These are phyloP conservation scores for Brotula barbata DNA, from an alignment of 2,797 vertebrate species.

Conservation along the genomic window DNA sequence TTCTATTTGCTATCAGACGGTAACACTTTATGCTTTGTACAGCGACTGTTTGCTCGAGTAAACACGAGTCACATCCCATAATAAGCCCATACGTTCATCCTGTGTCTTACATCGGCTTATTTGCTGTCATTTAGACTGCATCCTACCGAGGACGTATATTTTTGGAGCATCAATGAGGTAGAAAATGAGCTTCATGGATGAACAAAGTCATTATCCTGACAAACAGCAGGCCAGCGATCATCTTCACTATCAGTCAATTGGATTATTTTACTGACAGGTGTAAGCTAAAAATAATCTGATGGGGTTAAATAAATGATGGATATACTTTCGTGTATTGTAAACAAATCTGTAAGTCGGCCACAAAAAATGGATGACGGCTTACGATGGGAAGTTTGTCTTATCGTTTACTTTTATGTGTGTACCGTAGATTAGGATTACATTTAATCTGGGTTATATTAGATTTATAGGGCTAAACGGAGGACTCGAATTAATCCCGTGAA, in stretches of 20 bases:
- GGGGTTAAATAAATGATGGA: constrained; percentile 7
- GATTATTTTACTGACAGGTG: constrained; percentile 46
- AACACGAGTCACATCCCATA: constrained; percentile 15
- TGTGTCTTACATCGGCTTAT: constrained; percentile 14
- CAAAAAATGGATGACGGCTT: not conserved
- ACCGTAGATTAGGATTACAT: not conserved
- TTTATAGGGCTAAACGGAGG: too few species aligned
- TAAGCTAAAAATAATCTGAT: constrained; percentile 23
- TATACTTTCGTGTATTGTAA: not conserved
- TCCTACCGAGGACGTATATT: constrained; percentile 36
- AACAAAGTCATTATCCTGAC: constrained; percentile 61
- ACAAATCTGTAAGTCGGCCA: not conserved
- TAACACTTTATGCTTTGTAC: not conserved
- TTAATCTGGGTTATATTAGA: not conserved
- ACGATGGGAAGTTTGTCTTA: too few species aligned
- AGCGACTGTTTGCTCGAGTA: constrained; percentile 31
- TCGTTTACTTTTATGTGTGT: not conserved
- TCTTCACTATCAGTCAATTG: constrained; percentile 38
- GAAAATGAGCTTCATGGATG: constrained; percentile 39
- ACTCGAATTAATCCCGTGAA: not conserved
- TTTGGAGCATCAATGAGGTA: constrained; percentile 37
- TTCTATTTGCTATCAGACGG: not conserved
- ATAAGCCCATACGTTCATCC: too few species aligned
- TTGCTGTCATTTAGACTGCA: constrained; percentile 47
- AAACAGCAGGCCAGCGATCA: constrained; percentile 48